Evolutionary conservation across 2,888 invertebrate species (phyloP).

Genomic region (Augochlorella aurata): DNA sequence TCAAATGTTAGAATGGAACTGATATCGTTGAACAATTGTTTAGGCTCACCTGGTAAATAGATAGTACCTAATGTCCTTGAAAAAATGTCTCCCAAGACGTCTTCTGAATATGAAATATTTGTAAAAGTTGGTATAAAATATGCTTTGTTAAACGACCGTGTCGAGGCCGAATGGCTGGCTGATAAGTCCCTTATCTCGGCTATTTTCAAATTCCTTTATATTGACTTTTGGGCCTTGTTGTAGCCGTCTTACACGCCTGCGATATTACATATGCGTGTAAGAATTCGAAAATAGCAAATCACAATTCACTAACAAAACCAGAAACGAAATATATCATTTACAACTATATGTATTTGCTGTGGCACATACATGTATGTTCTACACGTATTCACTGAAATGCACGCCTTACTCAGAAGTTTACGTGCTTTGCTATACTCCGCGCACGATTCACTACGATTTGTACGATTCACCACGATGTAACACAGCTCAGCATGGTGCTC

Average conservation of each 20-base stretch:
- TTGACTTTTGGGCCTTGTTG: constrained; percentile 43
- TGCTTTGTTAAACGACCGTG: not conserved
- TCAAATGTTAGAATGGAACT: too few species aligned
- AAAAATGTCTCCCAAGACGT: not conserved
- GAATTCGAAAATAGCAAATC: not conserved
- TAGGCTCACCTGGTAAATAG: constrained; percentile 52
- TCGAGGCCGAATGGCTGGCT: constrained; percentile 50
- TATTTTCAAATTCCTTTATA: constrained; percentile 51
- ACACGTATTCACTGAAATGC: not conserved
- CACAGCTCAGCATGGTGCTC: not conserved
- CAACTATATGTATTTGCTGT: not conserved
- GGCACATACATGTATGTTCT: not conserved
- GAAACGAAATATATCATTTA: not conserved
- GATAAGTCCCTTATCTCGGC: constrained; percentile 56
- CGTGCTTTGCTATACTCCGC: not conserved
- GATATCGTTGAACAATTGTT: constrained; percentile 32
- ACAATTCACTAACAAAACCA: not conserved
- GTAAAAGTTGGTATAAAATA: not conserved
- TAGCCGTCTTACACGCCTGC: constrained; percentile 3
- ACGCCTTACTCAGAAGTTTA: not conserved
- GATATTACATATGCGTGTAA: constrained; percentile 9
- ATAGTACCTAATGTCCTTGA: not conserved
- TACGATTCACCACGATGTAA: not conserved
- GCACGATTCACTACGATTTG: not conserved
- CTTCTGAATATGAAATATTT: not conserved